These are phyloP conservation scores for Pteropus rufus DNA, from an alignment of 2,797 vertebrate genomes.

Conservation along the genomic window DNA sequence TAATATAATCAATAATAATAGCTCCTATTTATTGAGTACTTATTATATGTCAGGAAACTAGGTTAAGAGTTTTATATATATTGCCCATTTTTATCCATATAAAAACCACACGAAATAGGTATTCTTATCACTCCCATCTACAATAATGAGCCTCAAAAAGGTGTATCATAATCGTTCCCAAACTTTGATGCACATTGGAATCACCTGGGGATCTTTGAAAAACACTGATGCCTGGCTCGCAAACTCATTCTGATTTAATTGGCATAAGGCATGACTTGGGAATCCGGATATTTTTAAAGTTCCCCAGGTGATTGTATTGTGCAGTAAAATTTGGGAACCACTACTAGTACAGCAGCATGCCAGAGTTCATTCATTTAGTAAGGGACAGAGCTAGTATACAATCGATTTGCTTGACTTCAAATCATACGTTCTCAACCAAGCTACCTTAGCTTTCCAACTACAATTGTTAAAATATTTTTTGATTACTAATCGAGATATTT, in stretches of 20 bases:
- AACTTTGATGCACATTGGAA: background rate
- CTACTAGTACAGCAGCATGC: background rate
- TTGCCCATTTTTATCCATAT: background rate
- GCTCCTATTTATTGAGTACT: background rate
- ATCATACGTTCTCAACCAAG: background rate
- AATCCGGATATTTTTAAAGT: background rate
- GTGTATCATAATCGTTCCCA: background rate
- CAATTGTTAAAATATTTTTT: slow-evolving; percentile 12
- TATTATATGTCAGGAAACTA: background rate
- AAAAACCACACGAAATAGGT: background rate
- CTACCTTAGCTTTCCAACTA: background rate
- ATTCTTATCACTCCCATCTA: background rate
- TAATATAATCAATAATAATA: background rate
- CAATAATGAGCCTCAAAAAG: background rate
- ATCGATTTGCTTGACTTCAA: background rate
- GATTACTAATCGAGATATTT: slow-evolving; percentile 13
- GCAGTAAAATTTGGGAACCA: background rate
- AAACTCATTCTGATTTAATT: background rate
- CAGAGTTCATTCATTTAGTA: background rate
- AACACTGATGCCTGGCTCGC: background rate
- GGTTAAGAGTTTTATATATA: background rate
- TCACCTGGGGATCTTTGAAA: background rate
- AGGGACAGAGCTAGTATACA: background rate
- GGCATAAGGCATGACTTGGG: background rate
- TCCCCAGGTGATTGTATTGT: background rate